These are phyloP conservation scores for Alviniconcha marisindica DNA, from an alignment of 1,140 invertebrate genomes.

Conservation along the genomic window DNA sequence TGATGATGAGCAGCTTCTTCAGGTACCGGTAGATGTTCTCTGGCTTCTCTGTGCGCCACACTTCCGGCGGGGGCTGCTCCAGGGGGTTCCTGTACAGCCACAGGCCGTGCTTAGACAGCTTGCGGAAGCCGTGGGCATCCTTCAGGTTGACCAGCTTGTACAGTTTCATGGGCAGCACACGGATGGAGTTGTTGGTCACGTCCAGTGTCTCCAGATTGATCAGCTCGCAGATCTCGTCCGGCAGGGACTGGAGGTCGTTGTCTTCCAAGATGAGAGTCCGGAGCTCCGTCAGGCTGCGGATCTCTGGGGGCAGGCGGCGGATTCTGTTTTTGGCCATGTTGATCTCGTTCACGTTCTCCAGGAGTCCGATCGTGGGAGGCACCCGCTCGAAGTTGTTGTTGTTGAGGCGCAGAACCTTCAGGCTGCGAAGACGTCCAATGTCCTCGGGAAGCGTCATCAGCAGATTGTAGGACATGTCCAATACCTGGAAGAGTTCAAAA, in stretches of 20 bases:
- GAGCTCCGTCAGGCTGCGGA: slow-evolving; percentile 64
- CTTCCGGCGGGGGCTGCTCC: slow-evolving; percentile 69
- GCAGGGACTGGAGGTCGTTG: slow-evolving; percentile 68
- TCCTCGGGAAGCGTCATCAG: slow-evolving; percentile 66
- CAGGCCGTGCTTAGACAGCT: slow-evolving; percentile 70
- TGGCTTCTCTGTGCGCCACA: slow-evolving; percentile 73
- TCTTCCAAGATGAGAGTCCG: slow-evolving; percentile 60
- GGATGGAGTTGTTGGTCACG: slow-evolving; percentile 69
- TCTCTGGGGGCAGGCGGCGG: slow-evolving; percentile 62
- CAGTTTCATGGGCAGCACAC: slow-evolving; percentile 67
- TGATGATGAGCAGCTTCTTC: slow-evolving; percentile 69
- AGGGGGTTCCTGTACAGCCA: slow-evolving; percentile 75
- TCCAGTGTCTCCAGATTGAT: slow-evolving; percentile 70
- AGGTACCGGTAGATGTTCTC: slow-evolving; percentile 73
- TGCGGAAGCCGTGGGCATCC: slow-evolving; percentile 69
- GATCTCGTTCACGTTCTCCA: slow-evolving; percentile 64
- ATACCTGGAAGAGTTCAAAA: slow-evolving; percentile 33
- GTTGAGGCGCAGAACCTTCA: slow-evolving; percentile 65
- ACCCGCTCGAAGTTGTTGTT: slow-evolving; percentile 68
- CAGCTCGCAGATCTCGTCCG: slow-evolving; percentile 70
- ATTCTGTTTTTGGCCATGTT: slow-evolving; percentile 66
- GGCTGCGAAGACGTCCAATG: slow-evolving; percentile 63
- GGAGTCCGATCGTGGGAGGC: slow-evolving; percentile 63
- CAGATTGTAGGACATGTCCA: slow-evolving; percentile 73
- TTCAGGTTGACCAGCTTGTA: slow-evolving; percentile 66